Conservation (phyloP, 2,888 invertebrate genomes). For the Coenonympha arcania region DNA sequence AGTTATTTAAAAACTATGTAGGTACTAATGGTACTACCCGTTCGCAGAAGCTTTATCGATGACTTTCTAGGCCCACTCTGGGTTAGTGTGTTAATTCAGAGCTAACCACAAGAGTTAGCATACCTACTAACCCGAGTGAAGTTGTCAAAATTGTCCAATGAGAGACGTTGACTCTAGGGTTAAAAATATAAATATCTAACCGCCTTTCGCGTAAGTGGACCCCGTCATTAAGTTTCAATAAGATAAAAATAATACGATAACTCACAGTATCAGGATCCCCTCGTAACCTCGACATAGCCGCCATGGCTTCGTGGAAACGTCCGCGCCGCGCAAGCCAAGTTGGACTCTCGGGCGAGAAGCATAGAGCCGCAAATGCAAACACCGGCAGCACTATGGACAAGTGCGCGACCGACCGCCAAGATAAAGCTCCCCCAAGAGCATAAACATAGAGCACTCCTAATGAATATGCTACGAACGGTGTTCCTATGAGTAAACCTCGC, state of each 20-base stretch:
- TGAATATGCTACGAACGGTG: constrained; percentile 82
- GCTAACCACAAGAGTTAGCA: too few relatives aligned
- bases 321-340: constrained; percentile 80
- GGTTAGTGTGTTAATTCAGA: too few relatives aligned
- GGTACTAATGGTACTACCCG: too few relatives aligned
- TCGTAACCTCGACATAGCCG: constrained; percentile 76
- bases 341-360: constrained; percentile 82
- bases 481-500: constrained; percentile 79
- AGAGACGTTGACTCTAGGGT: too few relatives aligned
- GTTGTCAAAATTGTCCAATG: too few relatives aligned
- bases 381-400: constrained; percentile 76
- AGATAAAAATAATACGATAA: constrained; percentile 22
- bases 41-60: too few relatives aligned
- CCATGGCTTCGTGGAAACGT: constrained; percentile 69
- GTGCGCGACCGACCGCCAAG: constrained; percentile 81
- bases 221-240: not conserved
- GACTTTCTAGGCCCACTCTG: too few relatives aligned
- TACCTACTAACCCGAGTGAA: too few relatives aligned
- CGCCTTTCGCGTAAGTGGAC: not conserved
- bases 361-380: constrained; percentile 75
- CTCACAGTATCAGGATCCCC: constrained; percentile 75
- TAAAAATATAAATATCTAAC: too few relatives aligned
- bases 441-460: constrained; percentile 83
- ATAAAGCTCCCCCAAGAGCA: constrained; percentile 78
- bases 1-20: too few relatives aligned